Base-by-base conservation (phyloP, 2,113 vertebrate species). In the Mobula hypostoma region DNA sequence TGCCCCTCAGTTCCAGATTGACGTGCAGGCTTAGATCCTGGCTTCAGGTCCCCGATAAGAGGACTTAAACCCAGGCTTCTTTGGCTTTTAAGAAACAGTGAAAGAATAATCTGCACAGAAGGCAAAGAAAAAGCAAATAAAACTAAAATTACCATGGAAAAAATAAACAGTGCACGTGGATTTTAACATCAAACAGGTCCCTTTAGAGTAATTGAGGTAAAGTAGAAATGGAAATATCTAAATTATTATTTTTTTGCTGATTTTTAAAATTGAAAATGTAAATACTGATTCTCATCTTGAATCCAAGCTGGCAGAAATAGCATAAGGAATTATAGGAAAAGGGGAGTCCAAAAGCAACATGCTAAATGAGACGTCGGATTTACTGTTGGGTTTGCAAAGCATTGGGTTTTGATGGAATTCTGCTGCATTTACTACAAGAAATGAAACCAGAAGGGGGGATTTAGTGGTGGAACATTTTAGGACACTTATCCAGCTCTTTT, bases 281-380 rank as follows among this genome's bases (percentile, higher is more conserved):
- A 90, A 90, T 32, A 90, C 85, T 19, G 27, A 29, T 19, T 32
- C 14, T 90, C 85, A 66, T 68, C 85, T n/a, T 66, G 29, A 32
- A n/a, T 90, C 85, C 85, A 90, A 90, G 29, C 32, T 90, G 85
- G 85, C 85, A 32, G 85, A 68, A 90, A 90, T 61, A 66, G 85
- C 63, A 63, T 32, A 90, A 32, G 61, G 85, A 66, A 66, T 90
- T n/a, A 66, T 66, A 66, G 85, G 5, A n/a, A 17, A 66, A 58
- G 32, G 29, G 7, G 85, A 66, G 85, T 90, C 29, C 85, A 68
- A 90, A 88, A 90, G 61, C 0, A 61, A 90, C 29, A n/a, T 32
- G 85, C 29, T 90, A 29, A 36, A 32, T 90, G 85, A 90, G 61
- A 90, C 32, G 17, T 68, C 58, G 48, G 24, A 83, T 56, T 83